Conservation (phyloP, 1,140 invertebrate genomes). For the Eumeta japonica region DNA sequence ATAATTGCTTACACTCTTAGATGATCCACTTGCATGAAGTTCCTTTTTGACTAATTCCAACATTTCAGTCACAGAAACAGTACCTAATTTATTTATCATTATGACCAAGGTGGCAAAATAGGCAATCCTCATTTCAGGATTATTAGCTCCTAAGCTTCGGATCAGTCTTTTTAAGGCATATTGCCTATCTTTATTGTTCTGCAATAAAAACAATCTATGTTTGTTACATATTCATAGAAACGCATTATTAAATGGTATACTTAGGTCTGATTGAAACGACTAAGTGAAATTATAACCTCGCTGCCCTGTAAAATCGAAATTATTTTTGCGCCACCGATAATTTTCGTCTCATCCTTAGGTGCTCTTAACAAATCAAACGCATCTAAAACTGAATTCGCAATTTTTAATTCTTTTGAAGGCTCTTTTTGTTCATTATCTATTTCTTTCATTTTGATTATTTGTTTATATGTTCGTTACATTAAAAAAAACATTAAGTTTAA, state of each 20-base stretch:
- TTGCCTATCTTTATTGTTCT: slow-evolving; percentile 52
- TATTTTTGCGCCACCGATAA: slow-evolving; percentile 36
- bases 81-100: slow-evolving; percentile 24
- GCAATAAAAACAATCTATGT: slow-evolving; percentile 24
- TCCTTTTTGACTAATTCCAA: slow-evolving; percentile 38
- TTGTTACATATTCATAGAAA: neutral
- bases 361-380: slow-evolving; percentile 39
- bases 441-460: slow-evolving; percentile 34
- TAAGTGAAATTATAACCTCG: too few species aligned
- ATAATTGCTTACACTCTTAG: slow-evolving; percentile 41
- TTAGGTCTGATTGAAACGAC: too few species aligned
- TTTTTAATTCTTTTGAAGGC: slow-evolving; percentile 17
- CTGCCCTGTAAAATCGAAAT: slow-evolving; percentile 29
- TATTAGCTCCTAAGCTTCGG: slow-evolving; percentile 42
- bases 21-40: slow-evolving; percentile 38
- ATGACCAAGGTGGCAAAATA: slow-evolving; percentile 39
- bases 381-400: slow-evolving; percentile 36
- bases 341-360: slow-evolving; percentile 29
- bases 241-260: slow-evolving; percentile 1
- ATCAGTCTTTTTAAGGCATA: slow-evolving; percentile 41
- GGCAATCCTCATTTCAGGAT: slow-evolving; percentile 31
- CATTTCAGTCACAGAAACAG: slow-evolving; percentile 27
- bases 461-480: too few species aligned
- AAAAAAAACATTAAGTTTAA: too few species aligned
- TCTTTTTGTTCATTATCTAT: slow-evolving; percentile 12